Conservation (phyloP, 2,797 vertebrate species). For the Cynopterus sphinx region DNA sequence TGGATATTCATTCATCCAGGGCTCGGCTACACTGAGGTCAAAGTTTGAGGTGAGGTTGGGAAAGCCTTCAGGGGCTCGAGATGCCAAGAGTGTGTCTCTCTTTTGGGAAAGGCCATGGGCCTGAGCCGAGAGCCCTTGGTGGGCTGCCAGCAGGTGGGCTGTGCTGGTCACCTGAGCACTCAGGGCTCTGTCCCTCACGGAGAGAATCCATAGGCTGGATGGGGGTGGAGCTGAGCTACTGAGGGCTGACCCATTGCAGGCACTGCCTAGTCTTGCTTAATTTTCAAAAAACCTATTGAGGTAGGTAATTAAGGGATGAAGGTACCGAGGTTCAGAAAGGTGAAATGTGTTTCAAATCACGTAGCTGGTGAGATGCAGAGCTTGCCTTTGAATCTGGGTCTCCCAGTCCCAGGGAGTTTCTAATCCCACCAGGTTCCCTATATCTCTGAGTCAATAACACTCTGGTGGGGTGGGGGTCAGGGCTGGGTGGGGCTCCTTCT, state of each 20-base stretch:
- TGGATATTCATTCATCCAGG: not conserved
- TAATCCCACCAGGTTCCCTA: accelerated
- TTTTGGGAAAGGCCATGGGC: not conserved
- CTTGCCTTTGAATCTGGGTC: not conserved
- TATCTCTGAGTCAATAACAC: accelerated
- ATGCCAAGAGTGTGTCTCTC: accelerated
- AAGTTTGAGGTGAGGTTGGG: not conserved
- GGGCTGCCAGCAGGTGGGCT: not conserved
- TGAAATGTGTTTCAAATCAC: not conserved
- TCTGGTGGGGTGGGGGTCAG: too few species aligned
- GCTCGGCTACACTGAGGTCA: not conserved
- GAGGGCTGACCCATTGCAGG: accelerated
- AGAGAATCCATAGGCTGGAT: accelerated
- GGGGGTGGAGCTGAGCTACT: not conserved
- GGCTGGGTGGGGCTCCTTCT: too few species aligned
- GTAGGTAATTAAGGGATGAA: not conserved
- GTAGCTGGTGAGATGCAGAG: not conserved
- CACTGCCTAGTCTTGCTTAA: not conserved
- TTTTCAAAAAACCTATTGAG: not conserved
- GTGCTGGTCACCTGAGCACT: not conserved
- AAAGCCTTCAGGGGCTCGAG: not conserved
- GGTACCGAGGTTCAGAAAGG: not conserved
- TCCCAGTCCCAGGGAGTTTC: not conserved
- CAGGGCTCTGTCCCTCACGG: not conserved
- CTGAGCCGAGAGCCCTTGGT: not conserved